Evolutionary conservation across 2,113 vertebrate species (phyloP), one percentile per base, ranked within the genome.

Genomic region (Pelobates fuscus): DNA sequence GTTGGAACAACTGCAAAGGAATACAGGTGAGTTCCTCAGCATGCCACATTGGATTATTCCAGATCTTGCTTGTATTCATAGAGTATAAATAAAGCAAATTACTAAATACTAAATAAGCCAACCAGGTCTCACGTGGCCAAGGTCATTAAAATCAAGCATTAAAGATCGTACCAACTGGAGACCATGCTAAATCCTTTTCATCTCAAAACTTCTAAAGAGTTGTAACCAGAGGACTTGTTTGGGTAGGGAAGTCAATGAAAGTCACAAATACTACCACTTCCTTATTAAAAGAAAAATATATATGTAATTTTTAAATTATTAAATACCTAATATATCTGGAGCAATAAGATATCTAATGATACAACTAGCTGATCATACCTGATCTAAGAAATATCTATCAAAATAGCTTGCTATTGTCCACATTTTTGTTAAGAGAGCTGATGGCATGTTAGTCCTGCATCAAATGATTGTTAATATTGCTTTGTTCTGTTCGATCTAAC

Each of bases 131-230:
- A 29, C 25, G 32, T 24, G 30, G 21, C 5, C 67, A 43, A 29
- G 1, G 41, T 54, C 43, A 5, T 27, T 20, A 15, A 17, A 25
- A 2, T 15, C 7, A 25, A 30, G 25, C 27, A 54, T 65, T 54
- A 15, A 26, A 26, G 60, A 3, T 43, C 41, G 24, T 41, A 41
- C 60, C 61, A 20, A 44, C 24, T 54, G 21, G 44, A 20, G 46
- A 24, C 29, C 41, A 46, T 15, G 43, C 70, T 32, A 59, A 54
- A 43, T 49, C 14, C 23, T 44, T 73, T 65, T 73, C 20, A 65
- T 73, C 46, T 55, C 8, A 41, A 26, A 32, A 14, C 18, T 41
- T 27, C 18, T n/a, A 5, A 20, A 17, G 12, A 32, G 3, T 17
- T 18, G 15, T 15, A 69, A 23, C 11, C 0, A 55, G 26, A 37